These are phyloP conservation scores for Esox lucius DNA, from an alignment of 2,797 vertebrate genomes.

Conservation along the genomic window DNA sequence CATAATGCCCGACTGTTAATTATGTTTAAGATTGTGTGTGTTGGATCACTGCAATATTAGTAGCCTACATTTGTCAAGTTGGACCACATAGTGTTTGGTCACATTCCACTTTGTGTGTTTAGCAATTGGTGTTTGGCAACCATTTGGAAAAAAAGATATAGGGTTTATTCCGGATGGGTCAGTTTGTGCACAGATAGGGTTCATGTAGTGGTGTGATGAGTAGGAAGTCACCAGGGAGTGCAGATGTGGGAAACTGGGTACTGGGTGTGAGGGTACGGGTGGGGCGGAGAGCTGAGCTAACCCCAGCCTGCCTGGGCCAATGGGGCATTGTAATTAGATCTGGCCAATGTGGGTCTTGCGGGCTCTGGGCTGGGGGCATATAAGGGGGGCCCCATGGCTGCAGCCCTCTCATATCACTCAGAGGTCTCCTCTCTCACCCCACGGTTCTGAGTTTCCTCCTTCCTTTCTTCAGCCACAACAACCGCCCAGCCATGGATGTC, in stretches of 20 bases:
- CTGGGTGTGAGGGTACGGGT: conserved; percentile 37
- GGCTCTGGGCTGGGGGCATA: conserved; percentile 79
- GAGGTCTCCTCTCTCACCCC: conserved; percentile 61
- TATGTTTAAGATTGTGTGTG: no score
- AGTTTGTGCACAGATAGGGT: conserved; percentile 31
- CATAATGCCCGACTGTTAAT: not conserved
- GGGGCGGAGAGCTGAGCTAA: conserved; percentile 72
- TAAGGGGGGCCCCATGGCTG: conserved; percentile 81
- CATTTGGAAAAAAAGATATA: conserved; percentile 28
- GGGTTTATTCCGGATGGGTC: conserved; percentile 28
- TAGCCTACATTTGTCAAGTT: not conserved
- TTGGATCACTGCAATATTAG: not conserved
- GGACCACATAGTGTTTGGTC: not conserved
- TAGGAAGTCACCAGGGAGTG: conserved; percentile 75
- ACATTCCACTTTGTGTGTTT: not conserved
- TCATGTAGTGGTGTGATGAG: conserved; percentile 48
- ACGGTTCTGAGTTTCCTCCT: conserved; percentile 36
- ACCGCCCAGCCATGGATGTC: conserved; percentile 78
- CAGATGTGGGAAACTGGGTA: conserved; percentile 83
- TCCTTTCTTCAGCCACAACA: conserved; percentile 30
- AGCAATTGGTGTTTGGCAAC: conserved; percentile 9
- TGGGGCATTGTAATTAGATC: conserved; percentile 86
- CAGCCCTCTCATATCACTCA: conserved; percentile 78
- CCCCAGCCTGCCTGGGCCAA: conserved; percentile 69
- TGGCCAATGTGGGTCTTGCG: conserved; percentile 79